These are phyloP conservation scores for Melanocharis versteri DNA, from an alignment of 2,113 vertebrate genomes.

Conservation along the genomic window DNA sequence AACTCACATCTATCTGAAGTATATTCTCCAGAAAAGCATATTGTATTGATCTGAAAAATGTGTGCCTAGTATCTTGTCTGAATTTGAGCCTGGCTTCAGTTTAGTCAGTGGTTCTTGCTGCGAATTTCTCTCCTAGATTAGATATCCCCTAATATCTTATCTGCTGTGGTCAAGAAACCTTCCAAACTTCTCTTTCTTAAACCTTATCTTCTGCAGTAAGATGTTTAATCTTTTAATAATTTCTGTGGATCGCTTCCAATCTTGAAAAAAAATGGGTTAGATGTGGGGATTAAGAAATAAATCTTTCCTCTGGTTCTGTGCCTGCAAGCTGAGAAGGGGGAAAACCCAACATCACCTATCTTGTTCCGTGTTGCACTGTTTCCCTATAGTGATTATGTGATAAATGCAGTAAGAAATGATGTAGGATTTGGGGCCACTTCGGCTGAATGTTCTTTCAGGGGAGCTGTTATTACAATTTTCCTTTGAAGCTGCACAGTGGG, in stretches of 20 bases:
- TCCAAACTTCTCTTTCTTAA: neutral
- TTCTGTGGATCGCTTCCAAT: neutral
- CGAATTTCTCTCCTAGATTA: neutral
- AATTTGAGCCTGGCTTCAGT: neutral
- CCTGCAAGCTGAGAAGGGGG: neutral
- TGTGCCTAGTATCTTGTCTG: neutral
- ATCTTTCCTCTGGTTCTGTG: neutral
- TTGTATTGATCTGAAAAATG: neutral
- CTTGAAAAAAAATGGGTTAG: neutral
- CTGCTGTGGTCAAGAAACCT: neutral
- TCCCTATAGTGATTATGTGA: neutral
- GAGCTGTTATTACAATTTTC: neutral
- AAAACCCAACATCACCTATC: accelerated
- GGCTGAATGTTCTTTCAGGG: neutral
- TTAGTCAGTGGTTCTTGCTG: neutral
- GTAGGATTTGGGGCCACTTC: neutral
- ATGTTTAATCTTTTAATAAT: neutral
- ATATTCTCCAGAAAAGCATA: neutral
- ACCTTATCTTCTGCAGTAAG: neutral
- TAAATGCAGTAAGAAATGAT: neutral
- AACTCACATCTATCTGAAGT: neutral
- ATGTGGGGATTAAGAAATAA: neutral
- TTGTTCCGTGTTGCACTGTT: neutral
- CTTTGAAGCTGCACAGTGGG: neutral
- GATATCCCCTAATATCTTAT: neutral